These are phyloP conservation scores for Germaria angustata DNA, from an alignment of 2,888 invertebrate genomes.

Conservation along the genomic window DNA sequence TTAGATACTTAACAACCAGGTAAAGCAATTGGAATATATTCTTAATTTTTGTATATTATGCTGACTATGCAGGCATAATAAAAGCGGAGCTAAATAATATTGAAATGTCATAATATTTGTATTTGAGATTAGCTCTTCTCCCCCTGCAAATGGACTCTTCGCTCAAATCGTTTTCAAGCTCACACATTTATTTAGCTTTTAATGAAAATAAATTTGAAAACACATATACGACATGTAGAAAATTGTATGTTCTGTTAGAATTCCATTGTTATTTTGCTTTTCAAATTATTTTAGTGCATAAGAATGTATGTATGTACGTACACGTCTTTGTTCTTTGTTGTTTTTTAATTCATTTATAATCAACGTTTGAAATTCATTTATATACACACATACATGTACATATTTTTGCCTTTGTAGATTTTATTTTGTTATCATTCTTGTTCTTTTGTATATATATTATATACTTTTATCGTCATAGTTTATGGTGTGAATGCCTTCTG, in stretches of 20 bases:
- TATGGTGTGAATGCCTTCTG: slow-evolving; percentile 80
- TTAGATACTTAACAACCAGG: slow-evolving; percentile 38
- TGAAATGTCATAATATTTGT: slow-evolving; percentile 28
- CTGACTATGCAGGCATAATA: slow-evolving; percentile 16
- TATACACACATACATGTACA: neutral
- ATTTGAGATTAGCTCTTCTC: neutral
- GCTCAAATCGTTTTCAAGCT: neutral
- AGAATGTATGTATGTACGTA: neutral
- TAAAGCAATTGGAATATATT: slow-evolving; percentile 31
- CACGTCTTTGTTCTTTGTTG: too few species aligned
- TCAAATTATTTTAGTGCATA: slow-evolving; percentile 2
- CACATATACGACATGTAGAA: too few species aligned
- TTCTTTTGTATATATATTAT: slow-evolving; percentile 41
- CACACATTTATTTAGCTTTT: neutral
- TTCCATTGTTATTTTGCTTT: slow-evolving; percentile 53
- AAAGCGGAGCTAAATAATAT: slow-evolving; percentile 20
- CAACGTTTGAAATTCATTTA: slow-evolving; percentile 31
- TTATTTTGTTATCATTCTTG: slow-evolving; percentile 40
- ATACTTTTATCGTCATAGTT: slow-evolving; percentile 68
- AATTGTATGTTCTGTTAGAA: neutral
- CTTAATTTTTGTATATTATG: neutral
- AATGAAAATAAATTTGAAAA: slow-evolving; percentile 7
- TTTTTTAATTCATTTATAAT: slow-evolving; percentile 40
- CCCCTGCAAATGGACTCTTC: neutral
- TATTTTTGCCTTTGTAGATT: neutral